These are phyloP conservation scores for Baccha elongata DNA, from an alignment of 2,888 invertebrate species.

Conservation along the genomic window DNA sequence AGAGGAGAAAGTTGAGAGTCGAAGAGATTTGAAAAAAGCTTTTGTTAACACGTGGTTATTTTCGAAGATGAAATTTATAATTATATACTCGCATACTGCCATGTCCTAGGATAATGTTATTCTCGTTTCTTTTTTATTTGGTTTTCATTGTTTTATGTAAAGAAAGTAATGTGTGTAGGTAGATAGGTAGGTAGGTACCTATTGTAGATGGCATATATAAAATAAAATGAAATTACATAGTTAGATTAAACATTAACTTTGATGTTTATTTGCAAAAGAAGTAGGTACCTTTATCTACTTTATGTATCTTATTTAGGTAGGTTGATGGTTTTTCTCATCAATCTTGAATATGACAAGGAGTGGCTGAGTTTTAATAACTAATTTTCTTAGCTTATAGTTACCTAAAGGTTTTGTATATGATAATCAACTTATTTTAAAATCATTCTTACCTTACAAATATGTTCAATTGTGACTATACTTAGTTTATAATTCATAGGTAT, in stretches of 20 bases:
- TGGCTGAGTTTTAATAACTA: too few species aligned
- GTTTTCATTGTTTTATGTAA: not conserved
- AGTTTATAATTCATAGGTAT: too few species aligned
- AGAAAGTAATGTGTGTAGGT: not conserved
- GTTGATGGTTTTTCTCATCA: constrained; percentile 5
- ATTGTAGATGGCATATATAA: not conserved
- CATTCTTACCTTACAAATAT: too few species aligned
- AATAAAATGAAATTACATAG: constrained; percentile 11
- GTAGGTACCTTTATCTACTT: not conserved
- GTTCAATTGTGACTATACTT: too few species aligned
- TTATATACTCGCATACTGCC: constrained; percentile 38
- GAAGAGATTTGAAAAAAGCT: constrained; percentile 37
- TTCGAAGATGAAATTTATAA: constrained; percentile 32
- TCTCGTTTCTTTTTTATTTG: constrained; percentile 18
- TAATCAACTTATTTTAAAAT: too few species aligned
- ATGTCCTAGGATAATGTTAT: constrained; percentile 72
- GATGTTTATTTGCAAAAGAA: constrained; percentile 19
- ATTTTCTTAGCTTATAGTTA: too few species aligned
- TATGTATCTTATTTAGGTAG: too few species aligned
- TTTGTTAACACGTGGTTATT: constrained; percentile 57
- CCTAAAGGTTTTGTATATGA: too few species aligned
- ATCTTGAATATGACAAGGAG: not conserved
- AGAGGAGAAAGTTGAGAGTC: constrained; percentile 20
- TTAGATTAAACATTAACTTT: constrained; percentile 27
- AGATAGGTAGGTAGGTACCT: not conserved